Conservation (phyloP, 2,113 vertebrate genomes). For the Catharus minimus region DNA sequence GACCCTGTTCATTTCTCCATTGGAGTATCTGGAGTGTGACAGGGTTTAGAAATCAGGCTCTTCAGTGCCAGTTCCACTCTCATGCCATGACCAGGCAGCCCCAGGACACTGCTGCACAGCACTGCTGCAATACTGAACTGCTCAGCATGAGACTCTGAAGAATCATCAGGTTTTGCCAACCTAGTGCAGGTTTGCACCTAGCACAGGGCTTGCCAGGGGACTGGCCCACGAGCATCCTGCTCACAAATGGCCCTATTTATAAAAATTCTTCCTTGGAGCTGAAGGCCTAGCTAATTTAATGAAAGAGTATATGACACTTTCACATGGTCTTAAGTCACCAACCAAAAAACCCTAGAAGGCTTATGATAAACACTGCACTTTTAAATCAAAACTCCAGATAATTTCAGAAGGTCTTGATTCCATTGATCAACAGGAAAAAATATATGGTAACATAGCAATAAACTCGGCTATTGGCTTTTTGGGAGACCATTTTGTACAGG, state of each 20-base stretch:
- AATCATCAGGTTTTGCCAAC: neutral
- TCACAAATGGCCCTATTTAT: neutral
- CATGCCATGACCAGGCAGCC: neutral
- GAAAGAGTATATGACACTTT: no score
- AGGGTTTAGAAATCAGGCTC: neutral
- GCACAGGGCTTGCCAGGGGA: neutral
- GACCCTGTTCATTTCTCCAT: neutral
- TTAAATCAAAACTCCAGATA: neutral
- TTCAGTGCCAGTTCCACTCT: neutral
- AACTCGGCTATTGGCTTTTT: neutral
- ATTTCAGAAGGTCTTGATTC: neutral
- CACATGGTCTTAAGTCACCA: neutral
- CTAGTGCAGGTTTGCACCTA: neutral
- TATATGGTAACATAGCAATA: neutral
- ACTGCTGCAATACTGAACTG: neutral
- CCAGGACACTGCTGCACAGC: rapidly evolving
- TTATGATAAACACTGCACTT: neutral
- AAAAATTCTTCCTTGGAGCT: neutral
- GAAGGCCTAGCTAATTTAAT: neutral
- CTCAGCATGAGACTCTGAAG: no score
- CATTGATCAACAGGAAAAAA: neutral
- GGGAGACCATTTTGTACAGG: neutral
- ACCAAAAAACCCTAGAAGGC: neutral
- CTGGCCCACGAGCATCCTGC: neutral
- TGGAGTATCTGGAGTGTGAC: rapidly evolving